Evolutionary conservation across 92 coral and sea anemone species (phyloP).

Genomic region (Porites cylindrica): DNA sequence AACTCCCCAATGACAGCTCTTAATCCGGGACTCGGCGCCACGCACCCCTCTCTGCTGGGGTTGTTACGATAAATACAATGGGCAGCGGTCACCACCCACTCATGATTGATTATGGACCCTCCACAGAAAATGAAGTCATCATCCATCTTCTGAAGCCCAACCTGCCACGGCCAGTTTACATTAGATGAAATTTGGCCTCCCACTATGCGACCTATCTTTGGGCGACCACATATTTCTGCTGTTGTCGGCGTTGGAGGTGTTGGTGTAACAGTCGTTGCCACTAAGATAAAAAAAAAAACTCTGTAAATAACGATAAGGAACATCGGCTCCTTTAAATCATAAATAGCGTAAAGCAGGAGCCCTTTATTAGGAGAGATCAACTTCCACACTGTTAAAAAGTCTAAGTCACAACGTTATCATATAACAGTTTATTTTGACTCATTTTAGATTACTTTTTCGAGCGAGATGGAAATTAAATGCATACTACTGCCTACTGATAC

Average conservation of each 20-base stretch:
- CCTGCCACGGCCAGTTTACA: constrained; percentile 93
- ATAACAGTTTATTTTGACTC: too few species aligned
- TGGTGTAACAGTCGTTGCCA: not conserved
- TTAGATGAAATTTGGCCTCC: constrained; percentile 79
- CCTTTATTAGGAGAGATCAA: too few species aligned
- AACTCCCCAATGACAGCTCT: constrained; percentile 82
- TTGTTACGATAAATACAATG: constrained; percentile 79
- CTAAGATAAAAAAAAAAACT: not conserved
- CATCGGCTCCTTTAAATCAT: too few species aligned
- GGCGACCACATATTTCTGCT: constrained; percentile 21
- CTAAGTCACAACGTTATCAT: too few species aligned
- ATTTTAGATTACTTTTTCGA: too few species aligned
- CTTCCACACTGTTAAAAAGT: too few species aligned
- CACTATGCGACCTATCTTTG: constrained; percentile 70
- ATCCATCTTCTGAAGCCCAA: constrained; percentile 74
- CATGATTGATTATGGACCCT: constrained; percentile 78
- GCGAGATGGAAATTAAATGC: too few species aligned
- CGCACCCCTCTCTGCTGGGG: constrained; percentile 83
- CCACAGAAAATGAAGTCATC: constrained; percentile 78
- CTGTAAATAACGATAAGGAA: too few species aligned
- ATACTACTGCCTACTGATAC: too few species aligned
- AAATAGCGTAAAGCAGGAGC: too few species aligned
- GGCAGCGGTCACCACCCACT: constrained; percentile 95
- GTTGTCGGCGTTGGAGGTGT: not conserved
- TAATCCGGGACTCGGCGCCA: constrained; percentile 67